These are phyloP conservation scores for Bembecia ichneumoniformis DNA, from an alignment of 2,888 invertebrate genomes.

Conservation along the genomic window DNA sequence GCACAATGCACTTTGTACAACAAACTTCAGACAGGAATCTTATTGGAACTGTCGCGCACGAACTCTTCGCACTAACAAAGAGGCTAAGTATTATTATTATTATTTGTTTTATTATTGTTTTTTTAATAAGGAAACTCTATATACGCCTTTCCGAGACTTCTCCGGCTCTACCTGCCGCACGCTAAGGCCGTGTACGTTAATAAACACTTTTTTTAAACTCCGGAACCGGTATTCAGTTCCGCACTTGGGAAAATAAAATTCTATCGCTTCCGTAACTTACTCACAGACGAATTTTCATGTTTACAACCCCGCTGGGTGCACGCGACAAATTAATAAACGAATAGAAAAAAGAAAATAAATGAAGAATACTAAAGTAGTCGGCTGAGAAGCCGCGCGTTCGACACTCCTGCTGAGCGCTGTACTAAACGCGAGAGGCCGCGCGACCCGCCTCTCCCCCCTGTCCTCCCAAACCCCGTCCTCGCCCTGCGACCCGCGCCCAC, in stretches of 20 bases:
- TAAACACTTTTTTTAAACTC: conserved; percentile 63
- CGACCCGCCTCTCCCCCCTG: conserved; percentile 52
- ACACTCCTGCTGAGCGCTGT: conserved; percentile 71
- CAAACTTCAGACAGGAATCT: conserved; percentile 48
- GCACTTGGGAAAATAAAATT: conserved; percentile 65
- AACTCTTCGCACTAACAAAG: conserved; percentile 30
- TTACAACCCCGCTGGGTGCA: conserved; percentile 40
- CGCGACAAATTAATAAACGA: conserved; percentile 62
- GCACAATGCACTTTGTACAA: conserved; percentile 29
- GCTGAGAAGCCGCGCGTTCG: conserved; percentile 66
- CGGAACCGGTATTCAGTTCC: conserved; percentile 64
- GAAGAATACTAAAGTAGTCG: conserved; percentile 69
- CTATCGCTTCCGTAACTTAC: conserved; percentile 41
- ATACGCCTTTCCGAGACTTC: conserved; percentile 43
- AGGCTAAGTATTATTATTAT: not conserved
- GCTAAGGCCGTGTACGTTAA: conserved; percentile 61
- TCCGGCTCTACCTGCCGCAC: conserved; percentile 58
- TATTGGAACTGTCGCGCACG: conserved; percentile 37
- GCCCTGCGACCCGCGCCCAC: conserved; percentile 53
- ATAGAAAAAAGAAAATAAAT: conserved; percentile 71
- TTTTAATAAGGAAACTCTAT: conserved; percentile 35
- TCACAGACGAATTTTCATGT: conserved; percentile 46
- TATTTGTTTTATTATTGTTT: conserved; percentile 21
- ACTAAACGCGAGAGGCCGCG: conserved; percentile 67
- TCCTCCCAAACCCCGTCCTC: conserved; percentile 34